These are phyloP conservation scores for Xanthorhoe designata DNA, from an alignment of 2,888 invertebrate genomes.

Conservation along the genomic window DNA sequence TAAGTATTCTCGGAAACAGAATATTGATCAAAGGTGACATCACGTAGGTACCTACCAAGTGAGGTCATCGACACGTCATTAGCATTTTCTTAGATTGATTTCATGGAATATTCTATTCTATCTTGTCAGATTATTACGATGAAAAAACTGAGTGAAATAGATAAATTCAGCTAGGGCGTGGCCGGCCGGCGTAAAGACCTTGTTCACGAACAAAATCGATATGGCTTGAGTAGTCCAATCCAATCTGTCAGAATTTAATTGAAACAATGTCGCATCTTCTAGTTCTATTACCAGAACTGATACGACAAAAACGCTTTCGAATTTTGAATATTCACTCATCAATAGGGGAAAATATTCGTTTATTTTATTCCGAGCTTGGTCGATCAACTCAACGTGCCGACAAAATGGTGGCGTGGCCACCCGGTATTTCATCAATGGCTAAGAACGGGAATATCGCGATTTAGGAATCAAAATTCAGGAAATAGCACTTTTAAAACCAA, in stretches of 20 bases:
- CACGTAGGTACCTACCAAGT: slow-evolving; percentile 36
- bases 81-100: background rate
- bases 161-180: slow-evolving; percentile 44
- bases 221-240: background rate
- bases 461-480: slow-evolving; percentile 21
- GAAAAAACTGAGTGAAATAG: slow-evolving; percentile 2
- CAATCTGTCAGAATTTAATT: slow-evolving; percentile 11
- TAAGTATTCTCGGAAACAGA: slow-evolving; percentile 18
- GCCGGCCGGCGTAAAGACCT: slow-evolving; percentile 50
- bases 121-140: too few relatives aligned
- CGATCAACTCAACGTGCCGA: slow-evolving; percentile 56
- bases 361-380: slow-evolving; percentile 44
- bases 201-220: slow-evolving; percentile 39
- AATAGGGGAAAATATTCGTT: background rate
- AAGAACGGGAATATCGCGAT: slow-evolving; percentile 35
- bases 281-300: background rate
- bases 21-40: slow-evolving; percentile 34
- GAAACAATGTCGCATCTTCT: slow-evolving; percentile 47
- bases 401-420: slow-evolving; percentile 77
- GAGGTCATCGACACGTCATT: slow-evolving; percentile 64
- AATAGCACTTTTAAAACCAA: slow-evolving; percentile 28
- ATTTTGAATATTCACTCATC: slow-evolving; percentile 7
- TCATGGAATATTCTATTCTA: too few relatives aligned
- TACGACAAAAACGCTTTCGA: slow-evolving; percentile 15
- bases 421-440: slow-evolving; percentile 54